Evolutionary conservation across 2,888 invertebrate genomes (phyloP), one percentile per base, ranked within the genome.

Genomic region (Cyclophora punctaria): DNA sequence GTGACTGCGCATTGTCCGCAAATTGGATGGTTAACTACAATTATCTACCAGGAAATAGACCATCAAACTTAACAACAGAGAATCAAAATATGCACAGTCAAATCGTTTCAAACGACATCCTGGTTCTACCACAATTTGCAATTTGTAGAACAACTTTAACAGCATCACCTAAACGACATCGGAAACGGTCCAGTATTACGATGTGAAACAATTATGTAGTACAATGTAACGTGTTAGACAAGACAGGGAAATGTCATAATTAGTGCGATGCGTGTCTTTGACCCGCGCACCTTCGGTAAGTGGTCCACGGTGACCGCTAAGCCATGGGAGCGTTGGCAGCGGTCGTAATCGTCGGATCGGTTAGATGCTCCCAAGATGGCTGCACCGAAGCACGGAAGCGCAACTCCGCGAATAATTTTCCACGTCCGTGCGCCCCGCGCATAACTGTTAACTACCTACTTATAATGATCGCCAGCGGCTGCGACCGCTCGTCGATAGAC

Each of bases 371-470:
- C 54, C 58, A 54, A 51, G 60, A 53, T 53, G 56, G 52, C 53
- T 49, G 50, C 37, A 37, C 41, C 45, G 45, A 58, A 57, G 69
- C 65, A 67, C 81, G 82, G 81, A 79, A 78, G 79, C 80, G 69
- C 60, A 59, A 34, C 65, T 53, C 55, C 57, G 73, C 74, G 82
- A 80, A 83, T 83, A 82, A 85, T 85, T 83, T 85, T 85, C 85
- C 85, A 78, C 85, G 81, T 85, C 85, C 83, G 76, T 85, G 62
- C 49, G 49, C 53, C 7, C 48, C 56, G 60, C 70, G 71, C 68
- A 60, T 82, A 82, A 84, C 84, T 80, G 84, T 83, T 75, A 75
- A 77, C 70, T 51, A 70, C 75, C 70, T 51, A 70, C 75, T 70
- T 79, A 37, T 37, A 79, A 78, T 79, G 78, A 74, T 66, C 69